Conservation (phyloP, 2,888 invertebrate genomes). For the Athripsodes cinereus region DNA sequence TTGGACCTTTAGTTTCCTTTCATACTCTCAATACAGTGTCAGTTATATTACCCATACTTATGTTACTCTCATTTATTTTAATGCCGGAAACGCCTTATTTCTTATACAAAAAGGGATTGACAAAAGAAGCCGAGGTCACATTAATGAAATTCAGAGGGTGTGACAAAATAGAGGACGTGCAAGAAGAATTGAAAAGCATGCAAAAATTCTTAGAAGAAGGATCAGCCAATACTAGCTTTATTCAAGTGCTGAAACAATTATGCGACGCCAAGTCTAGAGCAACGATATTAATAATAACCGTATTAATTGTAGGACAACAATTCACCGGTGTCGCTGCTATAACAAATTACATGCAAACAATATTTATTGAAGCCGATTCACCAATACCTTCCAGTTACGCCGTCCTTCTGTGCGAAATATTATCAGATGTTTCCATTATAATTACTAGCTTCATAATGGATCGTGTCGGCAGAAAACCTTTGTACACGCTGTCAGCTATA, state of each 20-base stretch:
- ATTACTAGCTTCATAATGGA: slow-evolving; percentile 22
- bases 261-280: slow-evolving; percentile 19
- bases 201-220: slow-evolving; percentile 23
- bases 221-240: slow-evolving; percentile 15
- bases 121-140: slow-evolving; percentile 16
- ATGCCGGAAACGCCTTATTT: slow-evolving; percentile 26
- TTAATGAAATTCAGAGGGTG: slow-evolving; percentile 26
- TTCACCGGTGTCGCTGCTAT: slow-evolving; percentile 22
- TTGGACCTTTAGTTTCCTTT: slow-evolving; percentile 21
- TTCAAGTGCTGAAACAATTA: slow-evolving; percentile 20
- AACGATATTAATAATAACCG: slow-evolving; percentile 24
- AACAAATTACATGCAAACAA: slow-evolving; percentile 23
- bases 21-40: slow-evolving; percentile 22
- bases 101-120: slow-evolving; percentile 19
- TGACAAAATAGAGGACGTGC: slow-evolving; percentile 16
- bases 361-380: slow-evolving; percentile 22
- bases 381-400: slow-evolving; percentile 21
- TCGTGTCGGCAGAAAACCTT: slow-evolving; percentile 23
- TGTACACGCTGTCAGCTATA: slow-evolving; percentile 19
- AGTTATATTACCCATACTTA: slow-evolving; percentile 16
- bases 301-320: slow-evolving; percentile 22
- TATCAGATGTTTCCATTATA: slow-evolving; percentile 19
- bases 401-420: slow-evolving; percentile 20
- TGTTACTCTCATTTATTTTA: slow-evolving; percentile 19
- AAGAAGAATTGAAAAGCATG: slow-evolving; percentile 24